Conservation (phyloP, 2,888 invertebrate species). For the Euphydryas editha region DNA sequence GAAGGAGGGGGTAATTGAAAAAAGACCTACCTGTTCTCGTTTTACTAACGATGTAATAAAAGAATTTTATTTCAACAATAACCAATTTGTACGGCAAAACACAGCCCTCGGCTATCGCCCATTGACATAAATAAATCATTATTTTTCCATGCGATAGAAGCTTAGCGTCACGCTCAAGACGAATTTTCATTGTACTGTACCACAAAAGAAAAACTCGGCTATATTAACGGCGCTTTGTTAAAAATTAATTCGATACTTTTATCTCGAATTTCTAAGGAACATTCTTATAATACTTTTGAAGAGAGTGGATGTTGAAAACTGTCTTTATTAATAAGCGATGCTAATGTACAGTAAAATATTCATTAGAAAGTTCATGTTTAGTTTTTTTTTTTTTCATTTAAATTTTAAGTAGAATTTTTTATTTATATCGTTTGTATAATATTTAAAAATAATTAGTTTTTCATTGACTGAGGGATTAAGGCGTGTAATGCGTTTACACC, state of each 20-base stretch:
- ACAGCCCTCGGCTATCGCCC: slow-evolving; percentile 67
- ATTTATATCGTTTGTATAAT: background rate
- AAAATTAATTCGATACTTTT: slow-evolving; percentile 82
- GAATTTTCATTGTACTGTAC: slow-evolving; percentile 78
- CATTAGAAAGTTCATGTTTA: slow-evolving; percentile 20
- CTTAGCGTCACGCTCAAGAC: slow-evolving; percentile 57
- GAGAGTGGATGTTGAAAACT: slow-evolving; percentile 26
- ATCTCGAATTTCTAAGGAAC: slow-evolving; percentile 67
- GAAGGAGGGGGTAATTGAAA: slow-evolving; percentile 66
- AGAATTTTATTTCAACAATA: slow-evolving; percentile 80
- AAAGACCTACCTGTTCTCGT: slow-evolving; percentile 67
- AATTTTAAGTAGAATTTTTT: slow-evolving; percentile 2
- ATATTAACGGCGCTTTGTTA: slow-evolving; percentile 75
- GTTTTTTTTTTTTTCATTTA: slow-evolving; percentile 1
- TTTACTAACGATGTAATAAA: slow-evolving; percentile 82
- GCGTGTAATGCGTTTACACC: too few relatives aligned
- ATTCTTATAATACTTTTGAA: slow-evolving; percentile 41
- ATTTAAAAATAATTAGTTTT: too few relatives aligned
- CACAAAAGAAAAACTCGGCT: slow-evolving; percentile 78
- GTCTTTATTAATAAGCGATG: slow-evolving; percentile 37
- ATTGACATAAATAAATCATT: slow-evolving; percentile 84
- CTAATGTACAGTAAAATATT: slow-evolving; percentile 34
- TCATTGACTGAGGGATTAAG: too few relatives aligned
- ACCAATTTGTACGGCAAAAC: slow-evolving; percentile 79
- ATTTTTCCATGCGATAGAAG: slow-evolving; percentile 60